phyloP scores from a whole-genome alignment of 2,113 vertebrate species.

The Pogona vitticeps region DNA sequence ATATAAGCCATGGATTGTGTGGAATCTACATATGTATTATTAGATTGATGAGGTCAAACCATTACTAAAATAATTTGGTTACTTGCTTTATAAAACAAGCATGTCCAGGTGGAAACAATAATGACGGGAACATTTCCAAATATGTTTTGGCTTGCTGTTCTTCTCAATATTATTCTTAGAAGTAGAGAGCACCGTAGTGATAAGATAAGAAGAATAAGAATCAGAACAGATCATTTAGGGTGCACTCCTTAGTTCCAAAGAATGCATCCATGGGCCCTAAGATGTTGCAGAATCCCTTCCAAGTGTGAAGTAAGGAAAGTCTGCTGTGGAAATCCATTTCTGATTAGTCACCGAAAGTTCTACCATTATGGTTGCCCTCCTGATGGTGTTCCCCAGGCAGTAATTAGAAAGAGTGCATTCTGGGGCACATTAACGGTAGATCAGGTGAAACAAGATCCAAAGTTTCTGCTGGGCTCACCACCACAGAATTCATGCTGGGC shows the following conservation, averaged over 20 bases:
- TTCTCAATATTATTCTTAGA: constrained; percentile 3
- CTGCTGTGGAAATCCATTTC: background rate
- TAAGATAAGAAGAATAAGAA: background rate
- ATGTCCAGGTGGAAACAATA: constrained; percentile 44
- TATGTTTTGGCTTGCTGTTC: background rate
- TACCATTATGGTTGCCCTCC: too few species aligned
- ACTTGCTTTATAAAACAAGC: constrained; percentile 56
- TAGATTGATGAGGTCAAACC: constrained; percentile 55
- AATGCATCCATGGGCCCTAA: background rate
- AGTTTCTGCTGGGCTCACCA: background rate
- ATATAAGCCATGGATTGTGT: constrained; percentile 61
- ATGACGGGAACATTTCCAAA: background rate
- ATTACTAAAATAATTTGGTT: constrained; percentile 62
- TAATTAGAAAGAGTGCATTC: background rate
- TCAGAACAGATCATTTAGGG: too few species aligned
- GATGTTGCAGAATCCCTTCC: background rate
- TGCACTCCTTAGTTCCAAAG: background rate
- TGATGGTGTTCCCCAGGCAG: background rate
- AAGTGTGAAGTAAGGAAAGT: background rate
- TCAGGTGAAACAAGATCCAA: background rate
- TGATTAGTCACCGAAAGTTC: background rate
- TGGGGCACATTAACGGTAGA: too few species aligned
- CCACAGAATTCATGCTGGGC: background rate
- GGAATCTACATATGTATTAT: constrained; percentile 59
- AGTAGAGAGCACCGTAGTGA: background rate